These are phyloP conservation scores for Hylaeus anthracinus DNA, from an alignment of 1,140 invertebrate species.

Conservation along the genomic window DNA sequence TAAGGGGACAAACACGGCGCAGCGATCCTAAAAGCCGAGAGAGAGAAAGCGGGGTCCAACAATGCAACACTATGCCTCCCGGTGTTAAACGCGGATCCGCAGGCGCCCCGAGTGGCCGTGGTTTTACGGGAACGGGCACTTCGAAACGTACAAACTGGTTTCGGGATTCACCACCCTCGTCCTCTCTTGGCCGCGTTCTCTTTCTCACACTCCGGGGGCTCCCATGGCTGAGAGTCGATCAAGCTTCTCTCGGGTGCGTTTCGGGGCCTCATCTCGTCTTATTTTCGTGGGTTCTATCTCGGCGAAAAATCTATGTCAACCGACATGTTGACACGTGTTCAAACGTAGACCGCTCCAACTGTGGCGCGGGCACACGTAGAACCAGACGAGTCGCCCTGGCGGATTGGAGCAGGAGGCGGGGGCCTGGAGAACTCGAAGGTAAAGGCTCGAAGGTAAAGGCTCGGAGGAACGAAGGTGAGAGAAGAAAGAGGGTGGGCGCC, in stretches of 20 bases:
- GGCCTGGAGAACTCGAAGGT: background rate
- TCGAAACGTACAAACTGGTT: slow-evolving; percentile 68
- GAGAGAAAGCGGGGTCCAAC: slow-evolving; percentile 18
- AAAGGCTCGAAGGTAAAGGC: slow-evolving; percentile 1
- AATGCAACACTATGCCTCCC: slow-evolving; percentile 54
- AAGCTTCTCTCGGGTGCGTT: slow-evolving; percentile 53
- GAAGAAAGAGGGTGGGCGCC: slow-evolving; percentile 35
- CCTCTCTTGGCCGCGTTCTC: slow-evolving; percentile 30
- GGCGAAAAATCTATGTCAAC: slow-evolving; percentile 76
- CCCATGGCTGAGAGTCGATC: slow-evolving; percentile 60
- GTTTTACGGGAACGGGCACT: slow-evolving; percentile 38
- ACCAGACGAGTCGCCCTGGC: slow-evolving; percentile 12
- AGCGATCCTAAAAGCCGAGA: slow-evolving; percentile 33
- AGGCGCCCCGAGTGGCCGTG: slow-evolving; percentile 41
- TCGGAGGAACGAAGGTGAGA: slow-evolving; percentile 20
- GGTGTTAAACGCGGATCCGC: slow-evolving; percentile 61
- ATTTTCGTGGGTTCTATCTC: slow-evolving; percentile 71
- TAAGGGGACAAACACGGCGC: slow-evolving; percentile 52
- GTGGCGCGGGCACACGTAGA: slow-evolving; percentile 45
- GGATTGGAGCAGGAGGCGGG: background rate
- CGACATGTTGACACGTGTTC: slow-evolving; percentile 76
- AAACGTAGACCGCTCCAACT: slow-evolving; percentile 52
- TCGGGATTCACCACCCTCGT: slow-evolving; percentile 50
- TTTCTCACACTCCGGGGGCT: slow-evolving; percentile 44
- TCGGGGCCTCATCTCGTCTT: slow-evolving; percentile 61